Evolutionary conservation across 2,888 invertebrate species (phyloP).

Genomic region (Pachymerium ferrugineum): DNA sequence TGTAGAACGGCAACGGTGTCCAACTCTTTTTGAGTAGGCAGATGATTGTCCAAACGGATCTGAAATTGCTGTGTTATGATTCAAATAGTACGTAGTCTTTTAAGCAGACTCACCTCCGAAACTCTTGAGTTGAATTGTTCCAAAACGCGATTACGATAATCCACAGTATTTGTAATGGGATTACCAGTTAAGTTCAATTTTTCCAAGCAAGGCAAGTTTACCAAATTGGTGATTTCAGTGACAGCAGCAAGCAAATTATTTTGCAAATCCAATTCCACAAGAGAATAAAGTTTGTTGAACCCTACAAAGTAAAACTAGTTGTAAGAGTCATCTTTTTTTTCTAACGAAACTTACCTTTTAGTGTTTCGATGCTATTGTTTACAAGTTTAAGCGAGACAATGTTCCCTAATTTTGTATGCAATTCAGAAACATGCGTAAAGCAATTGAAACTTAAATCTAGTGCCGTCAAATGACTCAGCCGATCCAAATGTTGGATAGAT

Average conservation of each 20-base stretch:
- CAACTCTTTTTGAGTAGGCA: conserved; percentile 76
- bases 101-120: conserved; percentile 56
- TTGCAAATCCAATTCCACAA: conserved; percentile 78
- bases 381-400: conserved; percentile 77
- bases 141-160: conserved; percentile 84
- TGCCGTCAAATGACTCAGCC: conserved; percentile 67
- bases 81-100: background rate
- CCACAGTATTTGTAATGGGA: conserved; percentile 75
- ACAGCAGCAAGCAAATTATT: conserved; percentile 76
- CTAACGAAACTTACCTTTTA: conserved; percentile 53
- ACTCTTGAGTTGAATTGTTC: conserved; percentile 74
- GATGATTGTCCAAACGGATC: conserved; percentile 78
- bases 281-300: conserved; percentile 74
- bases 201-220: conserved; percentile 78
- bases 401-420: conserved; percentile 82
- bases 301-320: conserved; percentile 1
- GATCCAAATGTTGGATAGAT: conserved; percentile 67
- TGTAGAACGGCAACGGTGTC: conserved; percentile 87
- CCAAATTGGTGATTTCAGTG: conserved; percentile 72
- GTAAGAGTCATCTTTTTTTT: background rate
- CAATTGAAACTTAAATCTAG: conserved; percentile 76
- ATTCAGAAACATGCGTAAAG: conserved; percentile 60
- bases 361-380: conserved; percentile 69
- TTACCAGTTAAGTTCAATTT: conserved; percentile 82
- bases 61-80: background rate